Conservation (phyloP, 2,797 vertebrate genomes). For the Epinephelus coioides region DNA sequence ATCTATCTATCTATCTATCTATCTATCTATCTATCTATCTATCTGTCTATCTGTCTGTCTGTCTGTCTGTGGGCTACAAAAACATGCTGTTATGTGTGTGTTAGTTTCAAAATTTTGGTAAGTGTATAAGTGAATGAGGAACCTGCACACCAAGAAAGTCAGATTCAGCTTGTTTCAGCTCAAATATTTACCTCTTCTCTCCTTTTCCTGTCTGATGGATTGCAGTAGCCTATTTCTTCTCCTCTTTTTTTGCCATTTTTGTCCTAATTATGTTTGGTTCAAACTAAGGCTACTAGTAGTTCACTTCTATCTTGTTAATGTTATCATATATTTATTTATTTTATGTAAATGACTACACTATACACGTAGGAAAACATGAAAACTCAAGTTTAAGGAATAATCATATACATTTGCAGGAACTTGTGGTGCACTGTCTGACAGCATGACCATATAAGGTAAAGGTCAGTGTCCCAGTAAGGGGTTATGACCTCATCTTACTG, state of each 20-base stretch:
- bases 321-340: too few species aligned
- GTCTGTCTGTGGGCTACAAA: neutral
- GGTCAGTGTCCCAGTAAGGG: neutral
- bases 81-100: neutral
- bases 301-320: neutral
- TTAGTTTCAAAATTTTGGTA: neutral
- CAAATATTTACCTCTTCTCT: neutral
- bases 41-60: too few species aligned
- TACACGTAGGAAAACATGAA: too few species aligned
- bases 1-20: too few species aligned
- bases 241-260: neutral
- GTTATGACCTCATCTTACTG: neutral
- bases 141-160: neutral
- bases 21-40: too few species aligned
- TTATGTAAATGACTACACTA: too few species aligned
- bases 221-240: too few species aligned
- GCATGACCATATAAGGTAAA: neutral
- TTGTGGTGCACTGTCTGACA: neutral
- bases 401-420: neutral
- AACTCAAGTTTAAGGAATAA: neutral
- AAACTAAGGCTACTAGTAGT: neutral
- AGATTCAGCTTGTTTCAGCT: conserved; percentile 9
- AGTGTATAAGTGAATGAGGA: conserved; percentile 4
- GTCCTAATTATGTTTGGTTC: neutral
- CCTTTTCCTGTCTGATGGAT: neutral